These are phyloP conservation scores for Rhizoglyphus robini DNA, from an alignment of 1,140 invertebrate genomes.

Conservation along the genomic window DNA sequence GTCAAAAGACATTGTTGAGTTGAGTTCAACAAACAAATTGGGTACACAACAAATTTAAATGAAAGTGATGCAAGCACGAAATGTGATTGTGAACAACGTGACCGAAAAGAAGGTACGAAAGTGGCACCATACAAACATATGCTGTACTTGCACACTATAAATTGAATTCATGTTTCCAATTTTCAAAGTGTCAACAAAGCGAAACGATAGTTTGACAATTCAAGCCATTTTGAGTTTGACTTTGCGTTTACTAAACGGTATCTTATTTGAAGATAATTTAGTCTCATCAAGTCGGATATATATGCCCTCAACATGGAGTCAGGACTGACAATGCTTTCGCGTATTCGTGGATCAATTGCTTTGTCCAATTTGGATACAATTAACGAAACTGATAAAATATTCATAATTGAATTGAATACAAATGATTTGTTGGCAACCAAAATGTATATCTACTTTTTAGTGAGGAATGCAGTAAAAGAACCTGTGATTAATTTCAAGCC, in stretches of 20 bases:
- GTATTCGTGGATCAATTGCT: neutral
- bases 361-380: neutral
- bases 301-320: neutral
- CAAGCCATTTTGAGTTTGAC: neutral
- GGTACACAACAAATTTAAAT: neutral
- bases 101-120: neutral
- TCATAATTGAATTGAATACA: neutral
- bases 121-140: neutral
- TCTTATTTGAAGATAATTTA: neutral
- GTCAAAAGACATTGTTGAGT: slow-evolving; percentile 19
- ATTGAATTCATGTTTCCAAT: too few relatives aligned
- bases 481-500: neutral
- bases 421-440: neutral
- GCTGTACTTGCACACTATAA: too few relatives aligned
- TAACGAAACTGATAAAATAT: neutral
- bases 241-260: neutral
- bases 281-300: neutral
- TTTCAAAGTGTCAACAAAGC: neutral
- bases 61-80: neutral
- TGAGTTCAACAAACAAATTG: too few relatives aligned
- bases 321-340: neutral
- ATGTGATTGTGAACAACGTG: neutral
- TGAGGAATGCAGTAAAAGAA: neutral
- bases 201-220: neutral
- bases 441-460: neutral